phyloP scores from a whole-genome alignment of 2,888 invertebrate species.

The Dynastes tityus region DNA sequence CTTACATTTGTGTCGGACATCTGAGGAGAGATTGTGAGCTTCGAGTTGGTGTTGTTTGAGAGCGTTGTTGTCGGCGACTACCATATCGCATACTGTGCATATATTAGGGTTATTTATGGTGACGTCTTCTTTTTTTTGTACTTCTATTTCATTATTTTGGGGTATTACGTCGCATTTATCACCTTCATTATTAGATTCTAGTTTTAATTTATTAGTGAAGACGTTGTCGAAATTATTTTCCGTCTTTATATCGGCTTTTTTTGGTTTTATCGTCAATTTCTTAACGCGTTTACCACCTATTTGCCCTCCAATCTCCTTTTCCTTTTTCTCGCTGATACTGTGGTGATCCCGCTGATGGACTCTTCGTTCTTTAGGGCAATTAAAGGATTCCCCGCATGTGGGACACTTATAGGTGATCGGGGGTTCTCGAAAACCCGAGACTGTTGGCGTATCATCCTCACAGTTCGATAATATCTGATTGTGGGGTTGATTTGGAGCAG shows the following conservation, averaged over 20 bases:
- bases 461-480: slow-evolving; percentile 48
- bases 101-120: slow-evolving; percentile 54
- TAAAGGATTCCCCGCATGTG: slow-evolving; percentile 75
- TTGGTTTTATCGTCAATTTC: slow-evolving; percentile 64
- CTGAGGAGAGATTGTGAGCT: slow-evolving; percentile 70
- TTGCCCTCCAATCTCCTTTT: slow-evolving; percentile 65
- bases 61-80: slow-evolving; percentile 61
- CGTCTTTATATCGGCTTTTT: slow-evolving; percentile 61
- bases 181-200: slow-evolving; percentile 58
- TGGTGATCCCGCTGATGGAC: slow-evolving; percentile 76
- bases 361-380: slow-evolving; percentile 77
- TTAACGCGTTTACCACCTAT: slow-evolving; percentile 65
- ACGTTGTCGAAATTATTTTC: slow-evolving; percentile 69
- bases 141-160: slow-evolving; percentile 42
- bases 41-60: slow-evolving; percentile 71
- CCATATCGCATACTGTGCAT: slow-evolving; percentile 63
- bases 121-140: slow-evolving; percentile 49
- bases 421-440: slow-evolving; percentile 67
- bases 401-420: slow-evolving; percentile 74
- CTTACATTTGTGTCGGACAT: slow-evolving; percentile 71
- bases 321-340: slow-evolving; percentile 67
- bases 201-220: slow-evolving; percentile 66
- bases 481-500: slow-evolving; percentile 48
- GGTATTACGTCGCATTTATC: slow-evolving; percentile 29
- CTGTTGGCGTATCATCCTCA: slow-evolving; percentile 62